phyloP scores from a whole-genome alignment of 2,113 vertebrate genomes.

The Hiodon tergisus region DNA sequence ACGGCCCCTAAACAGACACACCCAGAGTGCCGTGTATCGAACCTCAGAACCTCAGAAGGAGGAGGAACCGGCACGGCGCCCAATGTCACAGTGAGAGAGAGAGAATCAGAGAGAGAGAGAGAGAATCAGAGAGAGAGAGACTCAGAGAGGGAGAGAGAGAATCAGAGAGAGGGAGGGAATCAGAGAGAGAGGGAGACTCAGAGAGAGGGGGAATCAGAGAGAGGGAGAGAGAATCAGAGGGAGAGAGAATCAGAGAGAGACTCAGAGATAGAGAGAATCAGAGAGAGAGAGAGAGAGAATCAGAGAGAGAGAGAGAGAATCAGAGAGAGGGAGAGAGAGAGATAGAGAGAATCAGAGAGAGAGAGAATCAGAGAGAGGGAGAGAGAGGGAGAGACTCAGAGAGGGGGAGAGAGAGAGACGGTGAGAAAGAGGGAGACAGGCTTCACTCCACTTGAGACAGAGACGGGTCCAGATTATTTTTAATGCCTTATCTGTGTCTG shows the following conservation, averaged over 20 bases:
- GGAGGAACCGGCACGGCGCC: no score
- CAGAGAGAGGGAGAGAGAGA: no score
- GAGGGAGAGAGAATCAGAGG: neutral
- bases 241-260: neutral
- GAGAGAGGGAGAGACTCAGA: neutral
- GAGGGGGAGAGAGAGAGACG: neutral
- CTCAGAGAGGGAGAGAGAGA: no score
- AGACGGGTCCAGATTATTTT: slow-evolving; percentile 34
- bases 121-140: neutral
- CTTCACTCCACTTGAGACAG: slow-evolving; percentile 12
- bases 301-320: neutral
- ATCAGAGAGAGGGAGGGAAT: neutral
- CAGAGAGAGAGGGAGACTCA: neutral
- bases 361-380: neutral
- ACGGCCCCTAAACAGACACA: no score
- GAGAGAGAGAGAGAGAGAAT: neutral
- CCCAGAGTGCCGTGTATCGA: no score
- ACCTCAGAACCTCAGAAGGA: no score
- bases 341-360: neutral
- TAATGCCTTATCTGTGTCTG: slow-evolving; percentile 30
- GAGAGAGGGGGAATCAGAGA: neutral
- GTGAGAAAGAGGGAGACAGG: neutral
- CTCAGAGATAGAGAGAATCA: neutral
- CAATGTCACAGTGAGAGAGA: no score
- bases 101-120: no score